phyloP scores from a whole-genome alignment of 2,113 vertebrate species.

The Labeo catla region DNA sequence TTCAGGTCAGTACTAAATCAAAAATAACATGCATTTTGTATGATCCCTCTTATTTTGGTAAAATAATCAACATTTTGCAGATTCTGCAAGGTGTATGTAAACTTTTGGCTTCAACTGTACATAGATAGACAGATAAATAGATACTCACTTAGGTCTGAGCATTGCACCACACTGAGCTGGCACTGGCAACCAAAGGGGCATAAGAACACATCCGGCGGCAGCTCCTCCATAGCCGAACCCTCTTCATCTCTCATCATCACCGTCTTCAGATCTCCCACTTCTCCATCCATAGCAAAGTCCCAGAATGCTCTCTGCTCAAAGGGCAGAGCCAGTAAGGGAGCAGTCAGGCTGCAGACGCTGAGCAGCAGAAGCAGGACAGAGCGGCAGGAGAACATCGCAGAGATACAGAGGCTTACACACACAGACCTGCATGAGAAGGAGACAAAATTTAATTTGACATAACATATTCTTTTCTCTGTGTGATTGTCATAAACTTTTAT shows the following conservation, averaged over 20 bases:
- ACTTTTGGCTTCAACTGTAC: no score
- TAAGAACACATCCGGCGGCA: slow-evolving; percentile 61
- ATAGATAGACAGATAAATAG: neutral
- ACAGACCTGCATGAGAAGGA: slow-evolving; percentile 38
- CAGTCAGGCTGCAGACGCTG: slow-evolving; percentile 68
- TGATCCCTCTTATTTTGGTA: no score
- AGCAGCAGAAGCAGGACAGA: slow-evolving; percentile 74
- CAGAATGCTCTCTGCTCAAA: slow-evolving; percentile 90
- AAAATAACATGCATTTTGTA: no score
- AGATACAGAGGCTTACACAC: slow-evolving; percentile 27
- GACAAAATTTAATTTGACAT: neutral
- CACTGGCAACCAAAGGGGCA: slow-evolving; percentile 93
- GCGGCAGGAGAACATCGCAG: slow-evolving; percentile 67
- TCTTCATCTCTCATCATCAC: slow-evolving; percentile 80
- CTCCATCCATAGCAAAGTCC: slow-evolving; percentile 84
- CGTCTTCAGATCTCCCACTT: slow-evolving; percentile 70
- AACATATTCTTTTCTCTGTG: neutral
- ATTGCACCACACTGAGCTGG: slow-evolving; percentile 85
- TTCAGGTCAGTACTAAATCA: no score
- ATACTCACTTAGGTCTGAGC: slow-evolving; percentile 87
- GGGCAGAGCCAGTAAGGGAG: slow-evolving; percentile 77
- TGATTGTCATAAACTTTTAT: neutral
- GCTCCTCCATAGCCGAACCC: slow-evolving; percentile 73
- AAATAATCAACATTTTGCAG: no score
- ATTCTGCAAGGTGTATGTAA: no score